These are phyloP conservation scores for Amiota minor DNA, from an alignment of 2,888 invertebrate genomes.

Conservation along the genomic window DNA sequence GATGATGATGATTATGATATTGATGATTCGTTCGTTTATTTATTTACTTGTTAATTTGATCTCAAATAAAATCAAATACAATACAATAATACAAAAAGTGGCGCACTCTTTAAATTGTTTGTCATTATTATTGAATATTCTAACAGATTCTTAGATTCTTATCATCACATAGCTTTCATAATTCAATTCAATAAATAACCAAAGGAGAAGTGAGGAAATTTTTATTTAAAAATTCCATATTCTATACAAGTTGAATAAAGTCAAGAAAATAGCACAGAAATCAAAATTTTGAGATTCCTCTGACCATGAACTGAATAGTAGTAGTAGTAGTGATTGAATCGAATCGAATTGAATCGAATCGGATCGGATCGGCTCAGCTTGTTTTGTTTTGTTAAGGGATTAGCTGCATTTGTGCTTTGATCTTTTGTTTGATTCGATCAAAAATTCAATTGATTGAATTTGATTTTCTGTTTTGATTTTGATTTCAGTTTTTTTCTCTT, in stretches of 20 bases:
- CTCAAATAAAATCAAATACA: too few species aligned
- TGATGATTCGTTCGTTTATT: not conserved
- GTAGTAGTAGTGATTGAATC: too few species aligned
- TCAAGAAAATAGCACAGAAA: not conserved
- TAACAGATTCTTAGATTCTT: not conserved
- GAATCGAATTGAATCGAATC: not conserved
- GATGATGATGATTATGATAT: not conserved
- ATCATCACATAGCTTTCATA: too few species aligned
- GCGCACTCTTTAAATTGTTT: not conserved
- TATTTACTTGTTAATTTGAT: not conserved
- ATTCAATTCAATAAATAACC: too few species aligned
- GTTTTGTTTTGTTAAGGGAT: conserved; percentile 19
- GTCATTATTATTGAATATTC: not conserved
- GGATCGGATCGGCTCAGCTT: not conserved
- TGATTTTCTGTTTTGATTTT: not conserved
- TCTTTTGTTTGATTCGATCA: conserved; percentile 7
- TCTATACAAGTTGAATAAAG: not conserved
- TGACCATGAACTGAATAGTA: too few species aligned
- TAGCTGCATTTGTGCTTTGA: conserved; percentile 23
- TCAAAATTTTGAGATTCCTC: not conserved
- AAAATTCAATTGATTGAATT: conserved; percentile 4
- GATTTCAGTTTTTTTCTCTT: too few species aligned
- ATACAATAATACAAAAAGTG: too few species aligned
- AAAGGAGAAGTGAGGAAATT: too few species aligned
- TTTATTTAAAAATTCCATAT: too few species aligned